Conservation (phyloP, 2,113 vertebrate genomes). For the Propithecus coquereli region DNA sequence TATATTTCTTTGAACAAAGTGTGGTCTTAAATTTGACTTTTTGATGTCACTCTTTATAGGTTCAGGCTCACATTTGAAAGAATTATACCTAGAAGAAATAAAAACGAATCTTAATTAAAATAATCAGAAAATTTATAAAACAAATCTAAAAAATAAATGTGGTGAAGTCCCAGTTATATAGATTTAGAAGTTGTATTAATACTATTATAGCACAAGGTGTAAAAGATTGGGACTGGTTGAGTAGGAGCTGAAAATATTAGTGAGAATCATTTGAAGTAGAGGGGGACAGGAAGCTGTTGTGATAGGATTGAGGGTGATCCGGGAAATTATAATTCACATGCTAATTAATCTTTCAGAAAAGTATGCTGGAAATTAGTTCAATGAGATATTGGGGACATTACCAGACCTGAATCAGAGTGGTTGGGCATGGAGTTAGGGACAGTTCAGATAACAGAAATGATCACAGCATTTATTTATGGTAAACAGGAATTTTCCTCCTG, state of each 20-base stretch:
- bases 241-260: not conserved
- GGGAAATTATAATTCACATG: not conserved
- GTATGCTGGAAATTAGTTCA: not conserved
- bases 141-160: not conserved
- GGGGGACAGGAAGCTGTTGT: not conserved
- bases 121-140: constrained; percentile 30
- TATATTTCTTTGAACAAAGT: not conserved
- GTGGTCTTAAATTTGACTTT: constrained; percentile 18
- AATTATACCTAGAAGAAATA: constrained; percentile 26
- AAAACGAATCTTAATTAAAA: constrained; percentile 41
- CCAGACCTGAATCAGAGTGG: not conserved
- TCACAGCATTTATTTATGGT: not conserved
- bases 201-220: not conserved
- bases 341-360: constrained; percentile 19
- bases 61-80: constrained; percentile 29
- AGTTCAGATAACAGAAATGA: not conserved
- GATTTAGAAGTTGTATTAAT: not conserved
- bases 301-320: not conserved
- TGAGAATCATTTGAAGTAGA: not conserved
- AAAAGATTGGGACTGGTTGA: not conserved
- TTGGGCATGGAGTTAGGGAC: not conserved
- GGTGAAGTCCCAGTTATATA: not conserved
- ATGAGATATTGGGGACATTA: not conserved
- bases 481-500: not conserved
- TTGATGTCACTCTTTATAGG: not conserved